phyloP scores from a whole-genome alignment of 2,797 vertebrate species.

The Luscinia luscinia region DNA sequence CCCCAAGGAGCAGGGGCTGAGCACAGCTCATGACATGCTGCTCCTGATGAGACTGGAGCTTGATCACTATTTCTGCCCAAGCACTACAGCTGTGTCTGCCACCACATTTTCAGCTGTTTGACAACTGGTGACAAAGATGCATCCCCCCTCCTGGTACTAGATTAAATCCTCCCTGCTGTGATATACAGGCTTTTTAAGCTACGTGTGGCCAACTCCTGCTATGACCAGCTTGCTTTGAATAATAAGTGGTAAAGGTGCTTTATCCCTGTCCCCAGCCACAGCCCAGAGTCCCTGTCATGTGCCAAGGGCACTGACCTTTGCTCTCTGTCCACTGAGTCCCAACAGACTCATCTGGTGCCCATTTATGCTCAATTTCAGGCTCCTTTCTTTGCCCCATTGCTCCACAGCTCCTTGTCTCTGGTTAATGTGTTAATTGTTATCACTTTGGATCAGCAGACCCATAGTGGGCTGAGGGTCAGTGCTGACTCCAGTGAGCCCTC shows the following conservation, averaged over 20 bases:
- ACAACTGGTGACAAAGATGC: neutral
- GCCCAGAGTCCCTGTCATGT: neutral
- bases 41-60: neutral
- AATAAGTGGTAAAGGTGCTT: neutral
- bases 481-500: neutral
- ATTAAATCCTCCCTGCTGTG: neutral
- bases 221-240: neutral
- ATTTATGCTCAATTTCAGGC: neutral
- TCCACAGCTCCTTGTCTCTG: neutral
- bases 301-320: neutral
- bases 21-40: neutral
- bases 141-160: neutral
- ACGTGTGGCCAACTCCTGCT: neutral
- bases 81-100: neutral
- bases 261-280: neutral
- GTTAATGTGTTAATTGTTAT: neutral
- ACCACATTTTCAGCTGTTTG: neutral
- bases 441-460: neutral
- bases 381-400: neutral
- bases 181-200: neutral
- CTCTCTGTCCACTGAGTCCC: neutral
- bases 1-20: neutral
- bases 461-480: accelerated
- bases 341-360: neutral
- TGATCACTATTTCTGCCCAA: neutral